These are phyloP conservation scores for Ectobius pallidus DNA, from an alignment of 2,888 invertebrate genomes.

Conservation along the genomic window DNA sequence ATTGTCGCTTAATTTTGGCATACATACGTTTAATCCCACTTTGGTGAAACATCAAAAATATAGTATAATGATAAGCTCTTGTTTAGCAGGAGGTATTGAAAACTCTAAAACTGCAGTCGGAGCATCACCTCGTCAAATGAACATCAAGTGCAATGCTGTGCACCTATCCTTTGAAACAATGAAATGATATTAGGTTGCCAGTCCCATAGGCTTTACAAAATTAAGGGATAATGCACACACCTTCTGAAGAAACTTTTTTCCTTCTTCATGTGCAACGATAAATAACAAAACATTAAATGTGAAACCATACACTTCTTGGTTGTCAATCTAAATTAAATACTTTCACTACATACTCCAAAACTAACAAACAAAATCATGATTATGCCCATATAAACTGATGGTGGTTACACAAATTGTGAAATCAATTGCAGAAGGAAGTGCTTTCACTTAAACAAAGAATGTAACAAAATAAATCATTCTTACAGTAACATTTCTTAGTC, in stretches of 20 bases:
- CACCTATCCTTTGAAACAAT: constrained; percentile 29
- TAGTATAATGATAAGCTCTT: constrained; percentile 18
- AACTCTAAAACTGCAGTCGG: constrained; percentile 17
- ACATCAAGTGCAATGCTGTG: constrained; percentile 11
- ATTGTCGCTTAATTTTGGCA: background rate
- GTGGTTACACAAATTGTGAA: background rate
- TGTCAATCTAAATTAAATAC: background rate
- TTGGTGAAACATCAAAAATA: constrained; percentile 30
- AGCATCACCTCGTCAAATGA: constrained; percentile 19
- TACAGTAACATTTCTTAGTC: constrained; percentile 25
- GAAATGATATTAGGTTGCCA: constrained; percentile 37
- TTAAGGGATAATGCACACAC: constrained; percentile 20
- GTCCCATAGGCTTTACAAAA: constrained; percentile 25
- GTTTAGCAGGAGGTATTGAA: background rate
- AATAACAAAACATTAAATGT: constrained; percentile 13
- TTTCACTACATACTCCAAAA: background rate
- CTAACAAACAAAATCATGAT: background rate
- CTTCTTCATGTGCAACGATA: background rate
- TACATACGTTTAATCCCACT: constrained; percentile 14
- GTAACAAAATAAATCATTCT: constrained; percentile 2
- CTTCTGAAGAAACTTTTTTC: background rate
- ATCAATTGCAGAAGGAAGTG: background rate
- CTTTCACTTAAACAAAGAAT: background rate
- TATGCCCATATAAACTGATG: background rate
- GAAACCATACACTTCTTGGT: constrained; percentile 11